Conservation (phyloP, 2,113 vertebrate genomes). For the Rhadina sibilatrix region DNA sequence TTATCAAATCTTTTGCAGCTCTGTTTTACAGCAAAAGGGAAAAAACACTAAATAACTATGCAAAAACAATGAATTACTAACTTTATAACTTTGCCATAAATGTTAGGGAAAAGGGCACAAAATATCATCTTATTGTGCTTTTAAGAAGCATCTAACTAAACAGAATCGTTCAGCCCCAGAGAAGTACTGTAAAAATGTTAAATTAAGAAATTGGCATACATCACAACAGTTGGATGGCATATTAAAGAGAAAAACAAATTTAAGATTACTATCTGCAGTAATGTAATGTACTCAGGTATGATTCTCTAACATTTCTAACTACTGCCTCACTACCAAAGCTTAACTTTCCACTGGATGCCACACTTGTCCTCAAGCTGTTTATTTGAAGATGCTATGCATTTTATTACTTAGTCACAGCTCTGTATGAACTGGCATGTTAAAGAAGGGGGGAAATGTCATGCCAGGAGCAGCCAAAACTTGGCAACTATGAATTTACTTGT, state of each 20-base stretch:
- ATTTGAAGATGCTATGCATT: neutral
- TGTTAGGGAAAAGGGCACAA: neutral
- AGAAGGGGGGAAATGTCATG: neutral
- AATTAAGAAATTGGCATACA: neutral
- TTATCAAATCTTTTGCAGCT: neutral
- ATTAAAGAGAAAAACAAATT: neutral
- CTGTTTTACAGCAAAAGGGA: neutral
- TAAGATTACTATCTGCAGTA: neutral
- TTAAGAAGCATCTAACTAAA: neutral
- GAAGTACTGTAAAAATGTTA: neutral
- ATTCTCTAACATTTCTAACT: neutral
- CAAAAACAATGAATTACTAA: neutral
- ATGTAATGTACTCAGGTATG: neutral
- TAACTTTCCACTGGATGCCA: neutral
- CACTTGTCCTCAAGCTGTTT: neutral
- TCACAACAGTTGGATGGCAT: neutral
- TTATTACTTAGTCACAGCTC: neutral
- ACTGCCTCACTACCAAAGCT: neutral
- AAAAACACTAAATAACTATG: conserved; percentile 29
- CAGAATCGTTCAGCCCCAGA: neutral
- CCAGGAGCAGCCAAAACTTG: neutral
- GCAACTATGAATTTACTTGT: neutral
- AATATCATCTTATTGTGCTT: neutral
- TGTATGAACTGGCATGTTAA: neutral
- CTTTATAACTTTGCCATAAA: neutral